Conservation (phyloP, 2,797 vertebrate genomes). For the Acrossocheilus fasciatus region DNA sequence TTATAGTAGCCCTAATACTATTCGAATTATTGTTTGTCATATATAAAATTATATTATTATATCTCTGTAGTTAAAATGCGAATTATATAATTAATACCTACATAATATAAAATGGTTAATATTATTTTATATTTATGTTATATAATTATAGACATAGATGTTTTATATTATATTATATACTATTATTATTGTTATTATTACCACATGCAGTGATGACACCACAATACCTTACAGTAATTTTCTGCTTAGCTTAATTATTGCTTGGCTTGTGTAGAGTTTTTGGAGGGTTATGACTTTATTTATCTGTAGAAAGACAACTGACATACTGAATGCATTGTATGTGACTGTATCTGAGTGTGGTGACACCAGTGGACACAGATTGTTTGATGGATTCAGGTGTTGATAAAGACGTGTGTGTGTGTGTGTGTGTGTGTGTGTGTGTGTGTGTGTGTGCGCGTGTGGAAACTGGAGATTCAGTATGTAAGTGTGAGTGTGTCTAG, state of each 20-base stretch:
- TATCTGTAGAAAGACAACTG: neutral
- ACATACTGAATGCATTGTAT: neutral
- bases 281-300: neutral
- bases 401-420: constrained; percentile 9
- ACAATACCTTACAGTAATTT: neutral
- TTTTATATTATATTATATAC: neutral
- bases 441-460: constrained; percentile 15
- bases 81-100: neutral
- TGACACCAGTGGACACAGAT: constrained; percentile 13
- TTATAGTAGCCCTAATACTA: neutral
- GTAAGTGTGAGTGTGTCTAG: constrained; percentile 29
- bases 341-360: neutral
- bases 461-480: neutral
- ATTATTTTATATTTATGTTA: neutral
- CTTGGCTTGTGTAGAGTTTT: neutral
- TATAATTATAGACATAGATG: neutral
- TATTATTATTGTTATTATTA: neutral
- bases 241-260: neutral
- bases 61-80: neutral
- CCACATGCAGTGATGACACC: neutral
- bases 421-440: constrained; percentile 14
- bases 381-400: constrained; percentile 59
- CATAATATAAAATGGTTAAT: neutral
- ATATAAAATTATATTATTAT: neutral
- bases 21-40: neutral